Evolutionary conservation across 2,888 invertebrate species (phyloP).

Genomic region (Belgica antarctica): DNA sequence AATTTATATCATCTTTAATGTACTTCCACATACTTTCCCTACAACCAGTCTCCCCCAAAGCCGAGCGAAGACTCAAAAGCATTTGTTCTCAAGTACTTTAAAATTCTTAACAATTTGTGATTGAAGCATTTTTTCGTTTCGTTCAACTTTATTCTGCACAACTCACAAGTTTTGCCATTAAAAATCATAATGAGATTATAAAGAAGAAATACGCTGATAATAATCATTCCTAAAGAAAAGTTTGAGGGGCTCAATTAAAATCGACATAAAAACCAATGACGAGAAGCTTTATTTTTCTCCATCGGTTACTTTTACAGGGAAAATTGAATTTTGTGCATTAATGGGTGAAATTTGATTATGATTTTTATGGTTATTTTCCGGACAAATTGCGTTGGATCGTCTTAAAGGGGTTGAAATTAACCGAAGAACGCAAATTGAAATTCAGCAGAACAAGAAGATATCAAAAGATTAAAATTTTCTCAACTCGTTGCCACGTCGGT

Average conservation of each 20-base stretch:
- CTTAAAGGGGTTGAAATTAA: not conserved
- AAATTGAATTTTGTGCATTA: conserved; percentile 27
- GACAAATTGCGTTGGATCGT: not conserved
- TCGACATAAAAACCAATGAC: conserved; percentile 25
- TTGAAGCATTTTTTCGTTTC: conserved; percentile 1
- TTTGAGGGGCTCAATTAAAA: conserved; percentile 15
- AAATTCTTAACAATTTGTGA: conserved; percentile 27
- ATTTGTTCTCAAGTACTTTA: conserved; percentile 12
- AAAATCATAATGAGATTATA: conserved; percentile 29
- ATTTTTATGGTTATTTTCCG: not conserved
- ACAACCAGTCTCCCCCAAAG: not conserved
- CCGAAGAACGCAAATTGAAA: conserved; percentile 6
- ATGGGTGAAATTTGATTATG: conserved; percentile 26
- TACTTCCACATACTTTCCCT: conserved; percentile 23
- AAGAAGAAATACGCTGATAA: conserved; percentile 1
- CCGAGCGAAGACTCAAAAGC: no score
- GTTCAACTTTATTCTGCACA: no score
- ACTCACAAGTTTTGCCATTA: conserved; percentile 24
- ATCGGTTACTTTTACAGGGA: not conserved
- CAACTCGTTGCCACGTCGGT: not conserved
- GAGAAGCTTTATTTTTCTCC: not conserved
- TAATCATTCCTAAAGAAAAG: not conserved
- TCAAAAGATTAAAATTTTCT: conserved; percentile 25
- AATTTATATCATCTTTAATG: conserved; percentile 34
- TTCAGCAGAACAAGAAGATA: not conserved